phyloP scores from a whole-genome alignment of 2,888 invertebrate species.

The Chelonus formosanus region DNA sequence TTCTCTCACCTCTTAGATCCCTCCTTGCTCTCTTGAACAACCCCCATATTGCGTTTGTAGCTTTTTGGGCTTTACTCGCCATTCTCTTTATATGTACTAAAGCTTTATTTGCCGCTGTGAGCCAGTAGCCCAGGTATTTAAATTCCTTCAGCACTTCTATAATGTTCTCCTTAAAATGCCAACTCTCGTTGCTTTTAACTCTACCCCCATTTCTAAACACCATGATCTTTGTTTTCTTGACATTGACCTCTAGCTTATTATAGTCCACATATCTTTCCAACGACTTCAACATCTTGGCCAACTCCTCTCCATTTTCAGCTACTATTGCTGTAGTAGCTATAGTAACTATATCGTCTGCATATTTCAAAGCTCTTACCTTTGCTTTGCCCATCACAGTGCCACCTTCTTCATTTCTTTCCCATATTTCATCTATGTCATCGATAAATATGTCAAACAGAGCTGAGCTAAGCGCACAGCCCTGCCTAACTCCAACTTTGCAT shows the following conservation, averaged over 20 bases:
- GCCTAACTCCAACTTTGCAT: no score
- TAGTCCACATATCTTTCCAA: constrained; percentile 24
- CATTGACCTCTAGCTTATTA: constrained; percentile 29
- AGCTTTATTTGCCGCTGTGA: background rate
- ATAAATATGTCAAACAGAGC: constrained; percentile 5
- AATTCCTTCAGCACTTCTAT: constrained; percentile 35
- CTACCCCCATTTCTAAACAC: constrained; percentile 33
- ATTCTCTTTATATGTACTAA: constrained; percentile 2
- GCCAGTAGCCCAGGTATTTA: constrained; percentile 33
- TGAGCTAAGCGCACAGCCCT: constrained; percentile 13
- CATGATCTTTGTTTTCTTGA: constrained; percentile 32
- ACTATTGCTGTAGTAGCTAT: no score
- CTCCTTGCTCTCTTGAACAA: background rate
- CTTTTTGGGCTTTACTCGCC: constrained; percentile 1
- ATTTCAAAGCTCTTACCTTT: no score
- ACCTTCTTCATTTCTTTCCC: background rate
- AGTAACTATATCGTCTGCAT: constrained; percentile 9
- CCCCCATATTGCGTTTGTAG: constrained; percentile 3
- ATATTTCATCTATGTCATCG: constrained; percentile 4
- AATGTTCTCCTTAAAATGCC: constrained; percentile 23
- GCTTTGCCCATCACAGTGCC: constrained; percentile 18
- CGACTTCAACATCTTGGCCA: constrained; percentile 1
- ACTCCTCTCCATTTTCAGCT: background rate
- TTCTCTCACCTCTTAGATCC: background rate
- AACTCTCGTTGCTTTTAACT: constrained; percentile 8